Evolutionary conservation across 2,797 vertebrate species (phyloP).

Genomic region (Sarcoramphus papa): DNA sequence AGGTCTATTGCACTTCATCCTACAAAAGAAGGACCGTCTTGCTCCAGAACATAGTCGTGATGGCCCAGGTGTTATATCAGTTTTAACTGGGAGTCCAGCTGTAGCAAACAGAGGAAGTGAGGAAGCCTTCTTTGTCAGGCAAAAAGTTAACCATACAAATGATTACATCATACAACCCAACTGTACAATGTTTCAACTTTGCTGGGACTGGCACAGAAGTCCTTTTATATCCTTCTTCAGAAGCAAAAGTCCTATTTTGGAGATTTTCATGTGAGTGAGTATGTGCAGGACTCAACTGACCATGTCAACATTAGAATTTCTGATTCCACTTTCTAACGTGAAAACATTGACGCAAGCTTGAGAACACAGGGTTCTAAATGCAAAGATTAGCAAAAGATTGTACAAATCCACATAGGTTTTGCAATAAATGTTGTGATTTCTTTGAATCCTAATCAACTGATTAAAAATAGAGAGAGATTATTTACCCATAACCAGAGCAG

Average conservation of each 20-base stretch:
- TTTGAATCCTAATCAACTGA: neutral
- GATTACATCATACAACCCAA: neutral
- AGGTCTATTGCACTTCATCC: conserved; percentile 98
- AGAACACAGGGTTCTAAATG: neutral
- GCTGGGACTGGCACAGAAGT: neutral
- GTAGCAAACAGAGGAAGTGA: neutral
- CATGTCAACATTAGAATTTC: neutral
- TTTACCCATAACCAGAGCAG: neutral
- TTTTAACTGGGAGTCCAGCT: conserved; percentile 98
- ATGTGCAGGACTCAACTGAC: neutral
- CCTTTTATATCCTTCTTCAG: neutral
- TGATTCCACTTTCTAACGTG: neutral
- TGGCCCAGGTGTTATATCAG: conserved; percentile 94
- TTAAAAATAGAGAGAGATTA: neutral
- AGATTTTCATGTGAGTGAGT: neutral
- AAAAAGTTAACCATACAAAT: neutral
- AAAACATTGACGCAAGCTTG: neutral
- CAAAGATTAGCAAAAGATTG: neutral
- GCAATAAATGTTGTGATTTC: neutral
- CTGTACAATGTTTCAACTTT: neutral
- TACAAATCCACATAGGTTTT: neutral
- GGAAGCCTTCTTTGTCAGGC: neutral
- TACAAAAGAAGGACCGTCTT: conserved; percentile 95
- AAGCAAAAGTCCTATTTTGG: neutral
- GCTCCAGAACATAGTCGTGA: conserved; percentile 95